These are phyloP conservation scores for Chloromyia formosa DNA, from an alignment of 2,888 invertebrate genomes.

Conservation along the genomic window DNA sequence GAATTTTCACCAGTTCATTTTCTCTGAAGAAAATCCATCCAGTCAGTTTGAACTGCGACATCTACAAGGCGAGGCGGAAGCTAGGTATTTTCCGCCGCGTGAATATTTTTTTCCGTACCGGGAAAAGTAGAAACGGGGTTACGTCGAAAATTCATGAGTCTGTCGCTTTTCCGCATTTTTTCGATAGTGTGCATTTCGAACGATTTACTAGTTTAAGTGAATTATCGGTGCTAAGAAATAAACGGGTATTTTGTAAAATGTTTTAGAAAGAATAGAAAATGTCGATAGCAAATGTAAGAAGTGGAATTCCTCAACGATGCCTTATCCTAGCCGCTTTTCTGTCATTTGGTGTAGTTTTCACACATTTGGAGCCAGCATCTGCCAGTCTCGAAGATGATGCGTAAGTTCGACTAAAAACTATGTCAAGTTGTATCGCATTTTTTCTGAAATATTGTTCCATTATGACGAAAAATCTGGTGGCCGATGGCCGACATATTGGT, in stretches of 20 bases:
- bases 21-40: neutral
- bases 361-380: neutral
- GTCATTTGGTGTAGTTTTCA: neutral
- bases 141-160: slow-evolving; percentile 15
- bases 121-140: slow-evolving; percentile 23
- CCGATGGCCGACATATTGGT: slow-evolving; percentile 37
- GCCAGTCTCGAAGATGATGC: slow-evolving; percentile 42
- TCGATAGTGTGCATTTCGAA: neutral
- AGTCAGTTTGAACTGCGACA: slow-evolving; percentile 17
- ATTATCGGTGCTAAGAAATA: neutral
- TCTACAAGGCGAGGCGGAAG: slow-evolving; percentile 15
- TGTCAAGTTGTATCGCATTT: neutral
- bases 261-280: slow-evolving; percentile 14
- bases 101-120: slow-evolving; percentile 7
- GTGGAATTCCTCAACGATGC: slow-evolving; percentile 28
- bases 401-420: slow-evolving; percentile 36
- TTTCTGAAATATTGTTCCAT: neutral
- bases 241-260: slow-evolving; percentile 5
- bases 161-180: neutral
- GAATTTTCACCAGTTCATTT: neutral
- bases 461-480: slow-evolving; percentile 15
- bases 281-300: neutral
- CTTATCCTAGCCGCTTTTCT: slow-evolving; percentile 24
- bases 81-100: neutral
- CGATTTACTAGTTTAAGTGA: neutral